Conservation (phyloP, 2,113 vertebrate genomes). For the Marmota flaviventris region DNA sequence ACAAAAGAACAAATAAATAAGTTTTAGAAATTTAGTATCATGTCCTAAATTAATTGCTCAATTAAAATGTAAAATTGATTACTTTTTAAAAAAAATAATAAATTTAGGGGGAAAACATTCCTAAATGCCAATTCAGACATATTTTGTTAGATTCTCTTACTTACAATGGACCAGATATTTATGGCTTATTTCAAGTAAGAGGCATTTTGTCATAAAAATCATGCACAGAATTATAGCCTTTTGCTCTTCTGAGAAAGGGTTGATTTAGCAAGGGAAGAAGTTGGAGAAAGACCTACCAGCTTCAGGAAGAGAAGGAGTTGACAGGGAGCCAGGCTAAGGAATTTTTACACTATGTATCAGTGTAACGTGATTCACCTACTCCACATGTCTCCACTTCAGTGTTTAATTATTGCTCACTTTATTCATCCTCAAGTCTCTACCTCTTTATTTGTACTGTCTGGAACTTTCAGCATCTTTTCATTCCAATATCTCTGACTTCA, state of each 20-base stretch:
- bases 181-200: neutral
- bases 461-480: neutral
- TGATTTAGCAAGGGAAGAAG: neutral
- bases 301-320: neutral
- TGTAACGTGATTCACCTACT: neutral
- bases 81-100: neutral
- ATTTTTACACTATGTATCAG: neutral
- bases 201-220: neutral
- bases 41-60: neutral
- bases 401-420: neutral
- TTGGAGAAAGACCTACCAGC: neutral
- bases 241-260: neutral
- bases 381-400: no score
- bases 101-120: neutral
- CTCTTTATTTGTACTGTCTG: neutral
- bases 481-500: neutral
- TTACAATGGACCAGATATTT: neutral
- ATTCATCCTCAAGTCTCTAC: neutral
- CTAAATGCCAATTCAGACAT: neutral
- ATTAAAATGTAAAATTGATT: neutral
- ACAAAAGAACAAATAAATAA: neutral
- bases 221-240: neutral
- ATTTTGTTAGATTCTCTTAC: neutral
- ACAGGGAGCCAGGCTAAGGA: rapidly evolving
- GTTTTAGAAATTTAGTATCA: neutral